A percentile compares a stretch with the other conserved stretches of the same genome.
Evolutionary conservation across 2,113 vertebrate species (phyloP).

Genomic region (Heteronetta atricapilla): DNA sequence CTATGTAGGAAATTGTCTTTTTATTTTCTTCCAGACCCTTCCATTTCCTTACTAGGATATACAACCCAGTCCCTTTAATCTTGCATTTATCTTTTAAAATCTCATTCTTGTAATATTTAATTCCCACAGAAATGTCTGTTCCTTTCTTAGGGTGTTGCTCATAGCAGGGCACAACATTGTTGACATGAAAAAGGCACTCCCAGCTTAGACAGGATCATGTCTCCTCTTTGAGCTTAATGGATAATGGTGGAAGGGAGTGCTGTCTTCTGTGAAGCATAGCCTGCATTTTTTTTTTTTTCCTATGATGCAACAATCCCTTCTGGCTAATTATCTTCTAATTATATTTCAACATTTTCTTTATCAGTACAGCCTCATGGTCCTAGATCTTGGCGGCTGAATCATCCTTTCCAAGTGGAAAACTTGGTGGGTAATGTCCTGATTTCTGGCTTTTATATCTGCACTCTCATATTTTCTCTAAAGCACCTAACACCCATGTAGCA

Average conservation of each 20-base stretch:
- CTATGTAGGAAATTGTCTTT: not conserved
- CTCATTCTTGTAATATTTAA: fast-evolving
- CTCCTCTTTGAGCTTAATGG: not conserved
- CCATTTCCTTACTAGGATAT: not conserved
- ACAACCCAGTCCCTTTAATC: not conserved
- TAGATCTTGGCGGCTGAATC: not conserved
- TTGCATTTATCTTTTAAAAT: not conserved
- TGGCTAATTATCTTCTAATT: not conserved
- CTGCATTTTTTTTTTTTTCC: not conserved
- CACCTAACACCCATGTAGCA: not conserved
- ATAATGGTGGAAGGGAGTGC: not conserved
- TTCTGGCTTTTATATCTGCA: not conserved
- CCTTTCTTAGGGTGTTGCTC: not conserved
- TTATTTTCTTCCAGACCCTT: not conserved
- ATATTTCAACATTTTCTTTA: not conserved
- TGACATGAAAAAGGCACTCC: not conserved
- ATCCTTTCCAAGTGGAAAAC: not conserved
- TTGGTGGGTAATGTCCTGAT: not conserved
- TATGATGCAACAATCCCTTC: not conserved
- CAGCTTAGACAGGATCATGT: not conserved
- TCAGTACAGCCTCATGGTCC: not conserved
- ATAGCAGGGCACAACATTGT: not conserved
- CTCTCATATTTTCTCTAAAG: not conserved
- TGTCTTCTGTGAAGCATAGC: not conserved
- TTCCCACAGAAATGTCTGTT: not conserved